phyloP scores from a whole-genome alignment of 2,888 invertebrate genomes.

The Anagyrus pseudococci region DNA sequence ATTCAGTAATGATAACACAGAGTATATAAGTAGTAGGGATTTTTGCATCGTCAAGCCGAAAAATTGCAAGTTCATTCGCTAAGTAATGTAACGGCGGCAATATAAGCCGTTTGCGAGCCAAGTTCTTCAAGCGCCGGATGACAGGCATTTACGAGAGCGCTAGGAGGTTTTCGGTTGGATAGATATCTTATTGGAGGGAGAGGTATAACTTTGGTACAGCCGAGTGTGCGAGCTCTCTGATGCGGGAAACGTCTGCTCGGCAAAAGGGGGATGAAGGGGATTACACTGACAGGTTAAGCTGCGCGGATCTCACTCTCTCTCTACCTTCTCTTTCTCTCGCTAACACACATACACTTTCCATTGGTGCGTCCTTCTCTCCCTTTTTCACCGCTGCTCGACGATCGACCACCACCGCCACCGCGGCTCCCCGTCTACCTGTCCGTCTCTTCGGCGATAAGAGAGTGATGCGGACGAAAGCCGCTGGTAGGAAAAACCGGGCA shows the following conservation, averaged over 20 bases:
- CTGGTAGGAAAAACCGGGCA: too few relatives aligned
- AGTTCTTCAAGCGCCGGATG: slow-evolving; percentile 13
- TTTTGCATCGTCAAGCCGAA: too few relatives aligned
- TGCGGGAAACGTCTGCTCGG: slow-evolving; percentile 47
- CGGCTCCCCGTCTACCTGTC: slow-evolving; percentile 49
- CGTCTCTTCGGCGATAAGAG: slow-evolving; percentile 45
- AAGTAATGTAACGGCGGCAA: too few relatives aligned
- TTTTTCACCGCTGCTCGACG: slow-evolving; percentile 2
- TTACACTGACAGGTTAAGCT: slow-evolving; percentile 56
- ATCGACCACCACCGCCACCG: slow-evolving; percentile 2
- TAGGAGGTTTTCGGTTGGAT: slow-evolving; percentile 29
- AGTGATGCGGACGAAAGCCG: slow-evolving; percentile 41
- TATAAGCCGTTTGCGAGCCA: background rate
- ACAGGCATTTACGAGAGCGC: slow-evolving; percentile 19
- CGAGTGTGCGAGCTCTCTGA: slow-evolving; percentile 29
- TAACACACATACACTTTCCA: too few relatives aligned
- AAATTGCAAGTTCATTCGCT: too few relatives aligned
- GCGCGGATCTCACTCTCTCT: slow-evolving; percentile 46
- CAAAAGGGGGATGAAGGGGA: slow-evolving; percentile 57
- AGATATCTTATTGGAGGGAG: slow-evolving; percentile 33
- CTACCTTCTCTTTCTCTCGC: background rate
- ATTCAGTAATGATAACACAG: too few relatives aligned
- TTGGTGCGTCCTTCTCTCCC: background rate
- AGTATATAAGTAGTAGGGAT: too few relatives aligned
- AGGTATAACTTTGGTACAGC: background rate